Evolutionary conservation across 2,888 invertebrate species (phyloP).

Genomic region (Nemapogon koenigi): DNA sequence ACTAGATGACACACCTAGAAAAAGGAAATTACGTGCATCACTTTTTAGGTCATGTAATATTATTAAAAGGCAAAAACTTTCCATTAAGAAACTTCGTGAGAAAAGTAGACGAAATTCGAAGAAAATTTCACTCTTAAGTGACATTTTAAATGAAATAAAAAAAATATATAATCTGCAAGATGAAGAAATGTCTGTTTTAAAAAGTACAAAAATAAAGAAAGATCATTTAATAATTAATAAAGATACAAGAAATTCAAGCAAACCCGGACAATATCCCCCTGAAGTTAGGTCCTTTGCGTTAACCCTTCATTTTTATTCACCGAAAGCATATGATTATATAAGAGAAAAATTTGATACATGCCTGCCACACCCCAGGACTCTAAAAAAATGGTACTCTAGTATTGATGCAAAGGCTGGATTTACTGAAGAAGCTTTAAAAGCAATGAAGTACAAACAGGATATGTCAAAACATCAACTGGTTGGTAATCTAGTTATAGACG

Average conservation of each 20-base stretch:
- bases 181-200: too few relatives aligned
- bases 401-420: conserved; percentile 26
- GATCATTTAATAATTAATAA: neutral
- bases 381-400: conserved; percentile 25
- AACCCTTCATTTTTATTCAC: conserved; percentile 26
- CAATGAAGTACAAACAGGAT: conserved; percentile 17
- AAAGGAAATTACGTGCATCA: too few relatives aligned
- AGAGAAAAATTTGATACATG: conserved; percentile 23
- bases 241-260: neutral
- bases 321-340: conserved; percentile 28
- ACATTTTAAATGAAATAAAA: too few relatives aligned
- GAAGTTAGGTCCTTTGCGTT: conserved; percentile 22
- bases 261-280: conserved; percentile 15
- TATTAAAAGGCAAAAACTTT: too few relatives aligned
- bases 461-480: conserved; percentile 14
- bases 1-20: too few relatives aligned
- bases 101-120: too few relatives aligned
- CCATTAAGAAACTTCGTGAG: too few relatives aligned
- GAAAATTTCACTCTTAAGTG: too few relatives aligned
- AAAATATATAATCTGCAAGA: too few relatives aligned
- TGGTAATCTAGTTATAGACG: conserved; percentile 19
- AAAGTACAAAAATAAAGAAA: too few relatives aligned
- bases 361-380: conserved; percentile 23
- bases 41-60: too few relatives aligned
- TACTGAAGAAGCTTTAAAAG: conserved; percentile 19